These are phyloP conservation scores for Eolophus roseicapilla DNA, from an alignment of 2,113 vertebrate genomes.

Conservation along the genomic window DNA sequence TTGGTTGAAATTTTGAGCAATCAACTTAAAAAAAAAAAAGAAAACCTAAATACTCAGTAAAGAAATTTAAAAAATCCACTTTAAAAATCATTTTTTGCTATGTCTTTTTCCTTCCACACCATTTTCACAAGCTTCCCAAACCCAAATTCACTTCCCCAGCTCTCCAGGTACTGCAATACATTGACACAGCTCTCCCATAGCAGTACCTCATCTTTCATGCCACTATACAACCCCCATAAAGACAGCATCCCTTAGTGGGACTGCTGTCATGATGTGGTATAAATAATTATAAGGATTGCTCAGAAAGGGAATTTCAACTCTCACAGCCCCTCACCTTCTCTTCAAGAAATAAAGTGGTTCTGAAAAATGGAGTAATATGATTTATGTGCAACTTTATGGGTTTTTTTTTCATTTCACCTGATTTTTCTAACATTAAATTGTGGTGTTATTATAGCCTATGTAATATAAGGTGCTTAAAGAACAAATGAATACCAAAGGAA, in stretches of 20 bases:
- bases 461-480: background rate
- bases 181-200: background rate
- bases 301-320: background rate
- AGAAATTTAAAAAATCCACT: background rate
- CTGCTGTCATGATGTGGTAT: background rate
- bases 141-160: background rate
- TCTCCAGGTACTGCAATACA: background rate
- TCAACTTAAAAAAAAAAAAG: background rate
- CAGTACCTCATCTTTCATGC: background rate
- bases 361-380: background rate
- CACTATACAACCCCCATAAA: background rate
- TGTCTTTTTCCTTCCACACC: background rate
- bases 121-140: background rate
- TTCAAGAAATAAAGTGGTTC: background rate
- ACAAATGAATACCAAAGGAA: background rate
- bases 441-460: background rate
- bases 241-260: background rate
- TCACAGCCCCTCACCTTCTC: background rate
- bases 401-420: background rate
- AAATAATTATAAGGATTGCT: constrained; percentile 4
- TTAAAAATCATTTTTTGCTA: background rate
- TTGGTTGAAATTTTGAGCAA: background rate
- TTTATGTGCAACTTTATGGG: background rate
- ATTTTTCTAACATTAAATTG: background rate
- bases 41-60: background rate